Evolutionary conservation across 2,888 invertebrate species (phyloP).

Genomic region (Meteorus cinctellus): DNA sequence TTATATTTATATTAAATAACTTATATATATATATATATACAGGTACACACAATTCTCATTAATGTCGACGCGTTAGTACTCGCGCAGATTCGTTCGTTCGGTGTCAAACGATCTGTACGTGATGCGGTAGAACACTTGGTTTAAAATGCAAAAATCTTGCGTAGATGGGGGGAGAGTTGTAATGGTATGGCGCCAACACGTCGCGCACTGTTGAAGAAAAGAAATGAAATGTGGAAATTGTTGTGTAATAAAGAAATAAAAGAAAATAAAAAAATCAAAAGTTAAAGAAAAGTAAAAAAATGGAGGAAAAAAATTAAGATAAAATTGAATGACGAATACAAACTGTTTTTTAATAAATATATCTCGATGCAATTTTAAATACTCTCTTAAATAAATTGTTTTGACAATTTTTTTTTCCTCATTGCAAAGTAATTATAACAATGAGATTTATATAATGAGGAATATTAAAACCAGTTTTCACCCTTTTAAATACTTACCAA

Average conservation of each 20-base stretch:
- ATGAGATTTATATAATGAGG: background rate
- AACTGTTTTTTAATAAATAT: background rate
- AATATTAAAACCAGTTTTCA: too few relatives aligned
- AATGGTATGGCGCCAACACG: background rate
- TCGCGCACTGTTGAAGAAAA: background rate
- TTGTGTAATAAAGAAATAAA: background rate
- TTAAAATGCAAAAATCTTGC: slow-evolving; percentile 15
- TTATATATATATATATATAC: background rate
- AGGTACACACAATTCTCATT: slow-evolving; percentile 1
- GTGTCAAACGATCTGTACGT: slow-evolving; percentile 27
- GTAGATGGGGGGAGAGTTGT: background rate
- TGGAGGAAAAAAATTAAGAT: background rate
- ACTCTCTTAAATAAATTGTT: background rate
- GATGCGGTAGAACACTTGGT: slow-evolving; percentile 12
- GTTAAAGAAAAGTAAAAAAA: background rate
- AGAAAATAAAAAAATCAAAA: background rate
- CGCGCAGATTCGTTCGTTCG: background rate
- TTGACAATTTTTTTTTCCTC: background rate
- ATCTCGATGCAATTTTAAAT: background rate
- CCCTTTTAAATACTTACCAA: background rate
- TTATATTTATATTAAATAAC: too few relatives aligned
- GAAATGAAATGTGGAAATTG: slow-evolving; percentile 13
- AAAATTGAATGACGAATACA: background rate
- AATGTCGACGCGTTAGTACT: background rate
- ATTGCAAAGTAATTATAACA: background rate